phyloP scores from a whole-genome alignment of 2,113 vertebrate species.

The Chloropsis cyanopogon region DNA sequence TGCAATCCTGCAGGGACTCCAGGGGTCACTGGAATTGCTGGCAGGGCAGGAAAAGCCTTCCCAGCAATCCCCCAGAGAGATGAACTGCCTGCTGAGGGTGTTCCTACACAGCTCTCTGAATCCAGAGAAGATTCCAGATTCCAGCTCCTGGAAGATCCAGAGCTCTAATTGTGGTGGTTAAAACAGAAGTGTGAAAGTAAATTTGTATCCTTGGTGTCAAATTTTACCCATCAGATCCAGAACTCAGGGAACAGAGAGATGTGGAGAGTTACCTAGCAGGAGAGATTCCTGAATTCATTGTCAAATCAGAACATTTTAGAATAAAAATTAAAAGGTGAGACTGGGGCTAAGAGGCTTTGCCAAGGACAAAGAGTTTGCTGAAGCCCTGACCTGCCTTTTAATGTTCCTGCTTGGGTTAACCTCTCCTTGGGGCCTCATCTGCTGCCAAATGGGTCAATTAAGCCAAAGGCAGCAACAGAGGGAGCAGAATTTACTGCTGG shows the following conservation, averaged over 20 bases:
- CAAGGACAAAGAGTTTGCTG: not conserved
- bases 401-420: not conserved
- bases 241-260: not conserved
- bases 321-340: not conserved
- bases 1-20: not conserved
- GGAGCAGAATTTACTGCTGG: not conserved
- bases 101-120: not conserved
- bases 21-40: not conserved
- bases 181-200: not conserved
- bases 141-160: not conserved
- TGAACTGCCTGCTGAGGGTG: not conserved
- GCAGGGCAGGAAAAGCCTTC: not conserved
- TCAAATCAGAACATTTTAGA: constrained; percentile 6
- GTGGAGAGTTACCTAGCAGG: not conserved
- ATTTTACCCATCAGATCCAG: not conserved
- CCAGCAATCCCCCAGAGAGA: not conserved
- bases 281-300: not conserved
- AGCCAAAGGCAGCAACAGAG: not conserved
- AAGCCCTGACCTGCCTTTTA: not conserved
- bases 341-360: not conserved
- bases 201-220: not conserved
- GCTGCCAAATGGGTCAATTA: not conserved
- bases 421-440: constrained; percentile 11
- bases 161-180: not conserved
- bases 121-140: too few species aligned